Percentiles rank a stretch among this genome's conserved stretches.
Conservation (phyloP, 2,888 invertebrate species). For the Microchrysa polita region DNA sequence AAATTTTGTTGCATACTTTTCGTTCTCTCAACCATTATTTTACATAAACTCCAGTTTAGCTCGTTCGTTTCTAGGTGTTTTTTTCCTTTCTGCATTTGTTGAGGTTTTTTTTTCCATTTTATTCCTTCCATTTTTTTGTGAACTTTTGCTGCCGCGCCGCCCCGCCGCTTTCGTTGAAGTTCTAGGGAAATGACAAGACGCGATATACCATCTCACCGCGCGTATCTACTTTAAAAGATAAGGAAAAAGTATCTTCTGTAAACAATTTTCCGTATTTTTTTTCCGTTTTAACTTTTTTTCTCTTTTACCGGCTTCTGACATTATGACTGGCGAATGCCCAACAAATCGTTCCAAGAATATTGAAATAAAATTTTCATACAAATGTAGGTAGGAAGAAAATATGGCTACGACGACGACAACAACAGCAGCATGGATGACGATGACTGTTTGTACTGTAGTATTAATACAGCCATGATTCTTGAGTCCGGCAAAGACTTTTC, state of each 20-base stretch:
- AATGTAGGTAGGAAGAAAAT: conserved; percentile 35
- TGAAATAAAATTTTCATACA: conserved; percentile 45
- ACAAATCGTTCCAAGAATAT: conserved; percentile 36
- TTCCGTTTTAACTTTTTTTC: neutral
- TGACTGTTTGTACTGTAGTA: neutral
- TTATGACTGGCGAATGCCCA: neutral
- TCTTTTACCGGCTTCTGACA: too few relatives aligned
- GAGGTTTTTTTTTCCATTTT: neutral
- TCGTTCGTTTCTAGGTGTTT: neutral
- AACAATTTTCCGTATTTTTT: conserved; percentile 29
- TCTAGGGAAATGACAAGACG: neutral
- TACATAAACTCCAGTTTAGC: conserved; percentile 2
- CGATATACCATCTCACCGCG: neutral
- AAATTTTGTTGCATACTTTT: conserved; percentile 3
- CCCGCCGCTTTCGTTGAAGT: too few relatives aligned
- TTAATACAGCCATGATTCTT: neutral
- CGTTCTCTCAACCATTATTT: conserved; percentile 3
- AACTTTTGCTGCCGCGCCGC: too few relatives aligned
- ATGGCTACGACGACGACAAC: conserved; percentile 16
- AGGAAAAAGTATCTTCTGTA: conserved; percentile 22
- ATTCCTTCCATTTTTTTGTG: neutral
- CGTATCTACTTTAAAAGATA: neutral
- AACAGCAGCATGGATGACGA: neutral
- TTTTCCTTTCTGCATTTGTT: neutral
- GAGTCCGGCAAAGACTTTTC: conserved; percentile 3